Percentiles rank a stretch among this genome's conserved stretches.
These are phyloP conservation scores for Physocephala rufipes DNA, from an alignment of 2,888 invertebrate species.

Conservation along the genomic window DNA sequence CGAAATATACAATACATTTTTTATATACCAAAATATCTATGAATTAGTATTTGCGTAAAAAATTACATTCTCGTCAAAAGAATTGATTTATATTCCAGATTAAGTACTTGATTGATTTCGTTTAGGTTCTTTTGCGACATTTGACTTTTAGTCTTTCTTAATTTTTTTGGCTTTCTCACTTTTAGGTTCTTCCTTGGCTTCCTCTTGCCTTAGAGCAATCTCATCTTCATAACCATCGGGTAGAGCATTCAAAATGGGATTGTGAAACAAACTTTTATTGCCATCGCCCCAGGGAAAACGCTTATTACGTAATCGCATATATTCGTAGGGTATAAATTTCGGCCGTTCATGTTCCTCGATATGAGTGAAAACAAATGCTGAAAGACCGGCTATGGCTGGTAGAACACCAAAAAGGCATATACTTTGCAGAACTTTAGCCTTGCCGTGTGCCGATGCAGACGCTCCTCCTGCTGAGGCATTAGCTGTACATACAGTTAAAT, in stretches of 20 bases:
- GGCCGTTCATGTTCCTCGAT: conserved; percentile 64
- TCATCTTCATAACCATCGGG: conserved; percentile 74
- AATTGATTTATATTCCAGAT: neutral
- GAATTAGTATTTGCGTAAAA: no score
- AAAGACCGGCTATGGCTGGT: conserved; percentile 35
- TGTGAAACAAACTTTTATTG: conserved; percentile 83
- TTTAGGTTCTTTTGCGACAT: conserved; percentile 32
- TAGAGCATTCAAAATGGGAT: conserved; percentile 77
- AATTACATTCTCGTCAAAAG: neutral
- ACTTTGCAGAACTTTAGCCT: conserved; percentile 18
- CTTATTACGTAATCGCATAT: conserved; percentile 79
- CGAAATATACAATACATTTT: no score
- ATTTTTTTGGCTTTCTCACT: no score
- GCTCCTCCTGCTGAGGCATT: neutral
- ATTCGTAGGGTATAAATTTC: conserved; percentile 78
- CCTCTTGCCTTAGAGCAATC: conserved; percentile 34
- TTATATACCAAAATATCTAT: no score
- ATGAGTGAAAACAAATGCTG: conserved; percentile 30
- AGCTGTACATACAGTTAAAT: neutral
- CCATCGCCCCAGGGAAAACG: conserved; percentile 93
- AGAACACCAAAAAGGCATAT: conserved; percentile 36
- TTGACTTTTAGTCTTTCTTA: neutral
- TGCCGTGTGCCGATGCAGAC: neutral
- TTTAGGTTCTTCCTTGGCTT: neutral
- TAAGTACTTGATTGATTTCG: conserved; percentile 9